Evolutionary conservation across 2,797 vertebrate genomes (phyloP).

Genomic region (Austrolebias charrua): DNA sequence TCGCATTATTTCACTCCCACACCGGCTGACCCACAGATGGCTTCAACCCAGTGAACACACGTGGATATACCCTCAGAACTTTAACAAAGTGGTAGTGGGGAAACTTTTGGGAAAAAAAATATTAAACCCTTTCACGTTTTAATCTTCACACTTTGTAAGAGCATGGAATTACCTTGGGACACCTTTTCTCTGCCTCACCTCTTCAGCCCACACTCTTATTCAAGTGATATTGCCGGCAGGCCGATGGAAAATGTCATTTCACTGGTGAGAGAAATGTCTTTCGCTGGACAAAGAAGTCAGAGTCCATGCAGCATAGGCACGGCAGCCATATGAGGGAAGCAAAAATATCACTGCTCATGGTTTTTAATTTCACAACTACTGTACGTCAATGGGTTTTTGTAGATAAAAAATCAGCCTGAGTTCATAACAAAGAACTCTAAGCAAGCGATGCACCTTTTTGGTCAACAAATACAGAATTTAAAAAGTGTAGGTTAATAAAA

Average conservation of each 20-base stretch:
- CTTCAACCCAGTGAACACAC: conserved; percentile 3
- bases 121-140: conserved; percentile 39
- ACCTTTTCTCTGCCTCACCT: conserved; percentile 16
- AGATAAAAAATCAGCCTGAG: too few relatives aligned
- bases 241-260: conserved; percentile 52
- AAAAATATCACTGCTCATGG: conserved; percentile 7
- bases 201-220: conserved; percentile 26
- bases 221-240: conserved; percentile 28
- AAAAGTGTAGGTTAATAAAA: too few relatives aligned
- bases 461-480: too few relatives aligned
- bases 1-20: conserved; percentile 14
- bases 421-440: too few relatives aligned
- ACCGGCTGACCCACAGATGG: conserved; percentile 6
- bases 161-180: conserved; percentile 26
- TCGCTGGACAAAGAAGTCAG: not conserved
- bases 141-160: conserved; percentile 40
- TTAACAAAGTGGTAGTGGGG: conserved; percentile 6
- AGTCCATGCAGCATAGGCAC: not conserved
- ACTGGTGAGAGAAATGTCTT: conserved; percentile 30
- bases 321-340: conserved; percentile 4
- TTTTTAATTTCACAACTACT: too few relatives aligned
- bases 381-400: too few relatives aligned
- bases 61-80: conserved; percentile 6
- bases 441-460: too few relatives aligned
- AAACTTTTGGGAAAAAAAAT: conserved; percentile 28